phyloP scores from a whole-genome alignment of 2,888 invertebrate species.

The Diarsia brunnea region DNA sequence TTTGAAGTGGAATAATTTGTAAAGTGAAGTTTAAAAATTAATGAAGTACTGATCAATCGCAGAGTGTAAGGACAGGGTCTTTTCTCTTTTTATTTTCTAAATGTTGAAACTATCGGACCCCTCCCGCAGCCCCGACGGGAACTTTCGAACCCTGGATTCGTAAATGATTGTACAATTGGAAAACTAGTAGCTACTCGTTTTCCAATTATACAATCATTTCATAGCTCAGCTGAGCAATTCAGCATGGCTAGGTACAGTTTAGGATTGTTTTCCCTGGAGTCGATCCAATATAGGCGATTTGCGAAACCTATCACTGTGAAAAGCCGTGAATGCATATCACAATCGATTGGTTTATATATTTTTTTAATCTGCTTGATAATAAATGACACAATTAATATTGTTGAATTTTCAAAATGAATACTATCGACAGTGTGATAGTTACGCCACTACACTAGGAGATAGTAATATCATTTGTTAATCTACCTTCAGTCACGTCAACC shows the following conservation, averaged over 20 bases:
- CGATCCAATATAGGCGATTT: background rate
- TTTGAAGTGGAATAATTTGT: background rate
- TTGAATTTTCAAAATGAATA: too few species aligned
- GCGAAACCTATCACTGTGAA: too few species aligned
- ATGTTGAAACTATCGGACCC: background rate
- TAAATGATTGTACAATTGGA: background rate
- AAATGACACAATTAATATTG: background rate
- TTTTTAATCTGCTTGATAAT: background rate
- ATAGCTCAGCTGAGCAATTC: too few species aligned
- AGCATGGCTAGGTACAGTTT: background rate
- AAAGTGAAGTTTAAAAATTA: background rate
- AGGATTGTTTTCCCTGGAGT: background rate
- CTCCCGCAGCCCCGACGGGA: too few species aligned
- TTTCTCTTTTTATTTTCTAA: background rate
- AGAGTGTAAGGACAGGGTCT: background rate
- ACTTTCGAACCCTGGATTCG: background rate
- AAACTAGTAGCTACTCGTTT: too few species aligned
- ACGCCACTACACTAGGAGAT: background rate
- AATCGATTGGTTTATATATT: background rate
- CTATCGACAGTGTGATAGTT: background rate
- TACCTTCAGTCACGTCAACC: background rate
- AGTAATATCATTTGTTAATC: too few species aligned
- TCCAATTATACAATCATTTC: too few species aligned
- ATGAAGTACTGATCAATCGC: background rate
- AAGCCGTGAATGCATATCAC: background rate